Base-by-base conservation (phyloP, 1,140 invertebrate species). In the Nylanderia fulva region DNA sequence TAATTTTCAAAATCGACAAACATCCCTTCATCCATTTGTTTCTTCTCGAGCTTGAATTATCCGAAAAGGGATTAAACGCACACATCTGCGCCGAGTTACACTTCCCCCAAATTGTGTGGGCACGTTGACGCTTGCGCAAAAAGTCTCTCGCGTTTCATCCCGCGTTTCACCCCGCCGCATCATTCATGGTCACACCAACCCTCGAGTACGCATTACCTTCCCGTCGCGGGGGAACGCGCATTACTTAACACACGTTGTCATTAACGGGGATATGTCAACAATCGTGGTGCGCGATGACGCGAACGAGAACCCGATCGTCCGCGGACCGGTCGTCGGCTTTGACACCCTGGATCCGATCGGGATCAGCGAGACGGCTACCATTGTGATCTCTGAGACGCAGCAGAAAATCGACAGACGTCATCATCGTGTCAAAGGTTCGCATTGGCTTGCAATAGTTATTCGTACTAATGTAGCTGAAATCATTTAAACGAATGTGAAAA, bases 141-240 rank as follows among this genome's bases (percentile, higher is more conserved):
- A 58, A 56, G 79, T 42, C 60, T 42, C 60, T 7, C 61, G 24
- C 54, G 9, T 36, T 48, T 39, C 77, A 69, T 68, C 72, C 45
- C 68, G 18, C 71, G 29, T 76, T 80, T 84, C 77, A 85, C 86
- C 88, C 85, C 86, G 86, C 90, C 92, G 86, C 91, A 91, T 90
- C 91, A 91, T 93, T 90, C 88, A 93, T 92, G 92, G 90, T 91
- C 91, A 88, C 33, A 80, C 80, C 79, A 89, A 89, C 87, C 87
- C 79, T 75, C 68, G 87, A 84, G 80, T 89, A 89, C 88, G 79
- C 84, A 85, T 54, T 79, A 85, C 58, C 66, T 86, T 74, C 52
- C 60, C 36, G 58, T 39, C 72, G 84, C 54, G 11, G 48, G 52
- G 48, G 61, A 52, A 48, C 15, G 45, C 45, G 80, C 84, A 68